These are phyloP conservation scores for Teleiodes luculella DNA, from an alignment of 2,888 invertebrate species.

Conservation along the genomic window DNA sequence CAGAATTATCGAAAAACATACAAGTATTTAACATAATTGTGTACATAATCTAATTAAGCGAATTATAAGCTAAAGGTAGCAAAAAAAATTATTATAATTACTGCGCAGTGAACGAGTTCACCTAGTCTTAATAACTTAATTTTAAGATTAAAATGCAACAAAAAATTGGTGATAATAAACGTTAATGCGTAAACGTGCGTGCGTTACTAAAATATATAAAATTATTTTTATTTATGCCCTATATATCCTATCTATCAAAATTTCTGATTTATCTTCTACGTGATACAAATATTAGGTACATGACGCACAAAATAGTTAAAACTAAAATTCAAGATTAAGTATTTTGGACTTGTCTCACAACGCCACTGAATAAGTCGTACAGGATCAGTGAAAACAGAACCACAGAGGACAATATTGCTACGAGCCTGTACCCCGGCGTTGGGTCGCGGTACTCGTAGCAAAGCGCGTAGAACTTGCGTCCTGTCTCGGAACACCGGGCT, in stretches of 20 bases:
- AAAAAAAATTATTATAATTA: no score
- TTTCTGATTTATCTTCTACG: no score
- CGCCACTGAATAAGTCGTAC: conserved; percentile 65
- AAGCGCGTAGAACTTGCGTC: conserved; percentile 47
- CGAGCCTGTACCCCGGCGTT: conserved; percentile 56
- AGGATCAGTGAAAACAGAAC: conserved; percentile 62
- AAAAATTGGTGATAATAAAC: neutral
- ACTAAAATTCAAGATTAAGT: neutral
- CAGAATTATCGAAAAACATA: neutral
- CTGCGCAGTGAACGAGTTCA: neutral
- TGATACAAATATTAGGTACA: no score
- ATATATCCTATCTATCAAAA: no score
- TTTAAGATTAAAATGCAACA: neutral
- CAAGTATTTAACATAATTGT: neutral
- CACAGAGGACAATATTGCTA: conserved; percentile 62
- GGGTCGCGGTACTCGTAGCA: conserved; percentile 63
- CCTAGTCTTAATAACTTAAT: neutral
- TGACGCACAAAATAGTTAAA: no score
- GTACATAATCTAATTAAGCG: no score
- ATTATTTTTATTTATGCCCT: no score
- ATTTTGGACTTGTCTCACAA: conserved; percentile 48
- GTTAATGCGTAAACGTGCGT: no score
- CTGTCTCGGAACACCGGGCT: conserved; percentile 49
- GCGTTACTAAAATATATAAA: no score
- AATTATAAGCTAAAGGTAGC: no score